These are phyloP conservation scores for Lacanobia wlatinum DNA, from an alignment of 2,888 invertebrate species.

Conservation along the genomic window DNA sequence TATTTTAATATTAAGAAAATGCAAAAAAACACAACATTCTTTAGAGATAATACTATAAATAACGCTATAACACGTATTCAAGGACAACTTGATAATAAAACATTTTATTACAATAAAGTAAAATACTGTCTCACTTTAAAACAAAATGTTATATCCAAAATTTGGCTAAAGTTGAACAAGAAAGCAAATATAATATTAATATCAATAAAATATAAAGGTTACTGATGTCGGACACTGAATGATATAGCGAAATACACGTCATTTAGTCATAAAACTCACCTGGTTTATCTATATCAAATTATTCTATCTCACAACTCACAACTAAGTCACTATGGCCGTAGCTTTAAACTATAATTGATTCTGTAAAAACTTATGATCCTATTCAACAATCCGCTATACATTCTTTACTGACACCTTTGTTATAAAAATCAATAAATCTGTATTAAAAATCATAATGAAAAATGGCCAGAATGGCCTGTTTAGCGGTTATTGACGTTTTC, in stretches of 20 bases:
- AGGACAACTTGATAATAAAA: conserved; percentile 30
- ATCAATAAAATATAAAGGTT: conserved; percentile 37
- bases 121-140: conserved; percentile 19
- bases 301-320: conserved; percentile 70
- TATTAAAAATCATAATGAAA: conserved; percentile 74
- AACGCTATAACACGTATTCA: conserved; percentile 27
- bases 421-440: conserved; percentile 81
- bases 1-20: not conserved
- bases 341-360: conserved; percentile 45
- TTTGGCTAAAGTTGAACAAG: not conserved
- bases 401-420: conserved; percentile 68
- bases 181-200: not conserved
- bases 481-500: conserved; percentile 66
- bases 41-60: not conserved
- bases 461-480: conserved; percentile 81
- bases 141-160: conserved; percentile 21
- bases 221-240: conserved; percentile 39
- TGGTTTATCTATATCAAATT: conserved; percentile 60
- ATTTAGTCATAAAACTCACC: conserved; percentile 82
- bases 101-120: not conserved
- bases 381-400: conserved; percentile 52
- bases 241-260: conserved; percentile 80
- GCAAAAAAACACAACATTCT: not conserved
- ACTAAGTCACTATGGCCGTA: conserved; percentile 66
- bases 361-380: conserved; percentile 33